Percentiles rank a stretch among this genome's conserved stretches.
phyloP scores from a whole-genome alignment of 2,113 vertebrate genomes.

The Serilophus lunatus region DNA sequence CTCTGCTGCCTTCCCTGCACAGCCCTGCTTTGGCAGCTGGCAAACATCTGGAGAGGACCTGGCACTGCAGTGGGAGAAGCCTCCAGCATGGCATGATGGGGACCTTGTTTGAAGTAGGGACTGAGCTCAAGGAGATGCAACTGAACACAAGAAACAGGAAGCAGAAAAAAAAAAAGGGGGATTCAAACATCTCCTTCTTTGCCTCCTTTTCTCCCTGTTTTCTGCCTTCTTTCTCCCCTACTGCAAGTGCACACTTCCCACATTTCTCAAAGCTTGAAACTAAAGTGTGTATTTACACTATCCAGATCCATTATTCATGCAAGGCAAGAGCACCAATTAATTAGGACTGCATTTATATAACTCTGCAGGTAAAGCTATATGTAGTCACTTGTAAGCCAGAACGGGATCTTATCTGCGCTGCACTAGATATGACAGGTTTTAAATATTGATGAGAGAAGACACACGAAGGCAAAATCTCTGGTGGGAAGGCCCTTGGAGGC shows the following conservation, averaged over 20 bases:
- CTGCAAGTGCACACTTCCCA: not conserved
- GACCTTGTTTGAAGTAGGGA: not conserved
- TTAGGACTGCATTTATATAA: slow-evolving; percentile 38
- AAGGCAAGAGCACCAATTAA: slow-evolving; percentile 23
- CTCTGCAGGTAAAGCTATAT: slow-evolving; percentile 18
- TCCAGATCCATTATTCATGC: slow-evolving; percentile 18
- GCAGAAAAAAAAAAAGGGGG: fast-evolving
- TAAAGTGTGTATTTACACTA: slow-evolving; percentile 24
- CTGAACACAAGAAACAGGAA: not conserved
- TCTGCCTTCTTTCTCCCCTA: not conserved
- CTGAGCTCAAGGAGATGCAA: not conserved
- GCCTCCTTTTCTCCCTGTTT: not conserved
- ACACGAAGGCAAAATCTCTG: slow-evolving; percentile 6
- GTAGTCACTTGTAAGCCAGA: not conserved
- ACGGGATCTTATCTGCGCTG: not conserved
- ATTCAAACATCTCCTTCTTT: not conserved
- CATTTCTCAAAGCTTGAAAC: not conserved
- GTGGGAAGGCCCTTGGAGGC: not conserved
- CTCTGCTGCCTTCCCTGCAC: not conserved
- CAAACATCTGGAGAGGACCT: not conserved
- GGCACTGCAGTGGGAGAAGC: not conserved
- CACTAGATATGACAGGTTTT: slow-evolving; percentile 34
- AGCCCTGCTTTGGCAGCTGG: not conserved
- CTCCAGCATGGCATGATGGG: not conserved
- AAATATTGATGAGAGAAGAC: slow-evolving; percentile 30